Conservation (phyloP, 2,888 invertebrate species). For the Leptinotarsa juncta region DNA sequence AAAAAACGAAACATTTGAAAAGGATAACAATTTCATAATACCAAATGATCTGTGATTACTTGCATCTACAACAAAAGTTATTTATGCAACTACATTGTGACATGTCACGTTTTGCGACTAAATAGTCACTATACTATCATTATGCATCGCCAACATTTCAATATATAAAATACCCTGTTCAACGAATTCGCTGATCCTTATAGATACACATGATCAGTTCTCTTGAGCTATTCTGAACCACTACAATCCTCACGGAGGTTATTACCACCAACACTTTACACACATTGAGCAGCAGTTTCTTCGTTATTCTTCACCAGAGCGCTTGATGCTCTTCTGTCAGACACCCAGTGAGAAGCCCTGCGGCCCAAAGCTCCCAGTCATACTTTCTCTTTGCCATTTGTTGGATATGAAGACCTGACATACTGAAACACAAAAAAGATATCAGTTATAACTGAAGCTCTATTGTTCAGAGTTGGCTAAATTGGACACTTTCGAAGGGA, state of each 20-base stretch:
- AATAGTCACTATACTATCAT: background rate
- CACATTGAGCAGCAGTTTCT: constrained; percentile 55
- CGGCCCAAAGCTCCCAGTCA: constrained; percentile 75
- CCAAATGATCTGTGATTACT: too few relatives aligned
- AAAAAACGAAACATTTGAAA: too few relatives aligned
- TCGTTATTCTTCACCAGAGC: constrained; percentile 57
- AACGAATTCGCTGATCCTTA: background rate
- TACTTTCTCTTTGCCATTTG: constrained; percentile 83
- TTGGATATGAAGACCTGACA: constrained; percentile 78
- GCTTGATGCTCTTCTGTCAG: constrained; percentile 58
- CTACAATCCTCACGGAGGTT: background rate
- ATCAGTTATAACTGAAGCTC: too few relatives aligned
- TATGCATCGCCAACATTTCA: background rate
- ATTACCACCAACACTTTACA: constrained; percentile 42
- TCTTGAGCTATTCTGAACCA: background rate
- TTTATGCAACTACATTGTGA: background rate
- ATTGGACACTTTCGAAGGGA: too few relatives aligned
- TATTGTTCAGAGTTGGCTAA: too few relatives aligned
- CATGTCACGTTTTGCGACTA: background rate
- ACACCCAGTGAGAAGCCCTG: constrained; percentile 60
- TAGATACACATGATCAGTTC: background rate
- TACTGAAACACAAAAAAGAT: constrained; percentile 70
- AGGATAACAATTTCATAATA: too few relatives aligned
- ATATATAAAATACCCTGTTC: background rate
- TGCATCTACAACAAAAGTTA: background rate